phyloP scores from a whole-genome alignment of 2,888 invertebrate species.

The Rhodophaea formosa region DNA sequence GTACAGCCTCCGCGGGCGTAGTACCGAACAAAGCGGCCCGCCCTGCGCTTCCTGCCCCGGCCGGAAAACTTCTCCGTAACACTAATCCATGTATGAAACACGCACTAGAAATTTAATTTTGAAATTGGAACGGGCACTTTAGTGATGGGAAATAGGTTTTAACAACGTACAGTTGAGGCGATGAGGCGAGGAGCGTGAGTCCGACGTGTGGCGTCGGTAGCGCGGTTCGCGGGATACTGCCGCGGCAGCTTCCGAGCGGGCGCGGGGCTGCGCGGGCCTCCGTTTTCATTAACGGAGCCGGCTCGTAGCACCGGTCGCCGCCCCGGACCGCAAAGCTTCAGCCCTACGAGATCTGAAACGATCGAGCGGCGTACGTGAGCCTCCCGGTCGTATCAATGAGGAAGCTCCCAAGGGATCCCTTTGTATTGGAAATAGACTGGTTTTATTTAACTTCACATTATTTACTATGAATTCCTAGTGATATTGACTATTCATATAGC shows the following conservation, averaged over 20 bases:
- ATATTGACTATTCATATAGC: too few relatives aligned
- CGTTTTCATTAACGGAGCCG: slow-evolving; percentile 65
- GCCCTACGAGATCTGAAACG: slow-evolving; percentile 50
- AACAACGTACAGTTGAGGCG: slow-evolving; percentile 48
- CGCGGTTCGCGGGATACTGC: slow-evolving; percentile 76
- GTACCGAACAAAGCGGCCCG: slow-evolving; percentile 73
- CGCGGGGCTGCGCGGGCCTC: slow-evolving; percentile 73
- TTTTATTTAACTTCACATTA: not conserved
- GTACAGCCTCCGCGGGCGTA: slow-evolving; percentile 72
- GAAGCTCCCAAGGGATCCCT: slow-evolving; percentile 16
- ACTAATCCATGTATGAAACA: slow-evolving; percentile 58
- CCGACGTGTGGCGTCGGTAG: slow-evolving; percentile 56
- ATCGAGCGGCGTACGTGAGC: slow-evolving; percentile 24
- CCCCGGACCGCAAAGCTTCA: slow-evolving; percentile 53
- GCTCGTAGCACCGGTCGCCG: slow-evolving; percentile 60
- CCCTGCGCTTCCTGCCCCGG: slow-evolving; percentile 59
- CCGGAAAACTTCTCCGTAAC: slow-evolving; percentile 40
- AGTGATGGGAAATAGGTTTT: slow-evolving; percentile 34
- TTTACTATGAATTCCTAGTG: not conserved
- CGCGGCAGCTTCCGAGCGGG: slow-evolving; percentile 62
- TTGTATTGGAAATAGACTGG: not conserved
- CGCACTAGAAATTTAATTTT: slow-evolving; percentile 46
- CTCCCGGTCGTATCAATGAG: slow-evolving; percentile 10
- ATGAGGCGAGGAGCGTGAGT: slow-evolving; percentile 40
- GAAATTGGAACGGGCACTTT: slow-evolving; percentile 46